Evolutionary conservation across 2,797 vertebrate species (phyloP).

Genomic region (Pipistrellus pygmaeus): DNA sequence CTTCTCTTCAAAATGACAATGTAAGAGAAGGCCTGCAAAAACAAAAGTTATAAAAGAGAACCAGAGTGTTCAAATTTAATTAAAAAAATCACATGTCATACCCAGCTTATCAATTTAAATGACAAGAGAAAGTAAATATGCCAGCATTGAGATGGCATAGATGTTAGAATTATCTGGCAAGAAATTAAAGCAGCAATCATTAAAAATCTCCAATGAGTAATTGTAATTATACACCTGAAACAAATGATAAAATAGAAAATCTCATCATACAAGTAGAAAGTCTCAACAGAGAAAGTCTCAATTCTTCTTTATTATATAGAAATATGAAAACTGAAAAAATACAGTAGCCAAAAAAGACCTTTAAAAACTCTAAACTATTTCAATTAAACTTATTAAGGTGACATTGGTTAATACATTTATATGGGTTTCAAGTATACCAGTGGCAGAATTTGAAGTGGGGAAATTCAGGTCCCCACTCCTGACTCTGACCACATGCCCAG

Average conservation of each 20-base stretch:
- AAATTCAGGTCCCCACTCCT: neutral
- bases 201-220: conserved; percentile 46
- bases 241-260: conserved; percentile 26
- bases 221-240: conserved; percentile 33
- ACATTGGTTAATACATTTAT: neutral
- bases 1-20: neutral
- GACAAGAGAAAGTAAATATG: conserved; percentile 19
- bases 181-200: conserved; percentile 32
- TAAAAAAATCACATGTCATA: neutral
- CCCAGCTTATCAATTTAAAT: conserved; percentile 29
- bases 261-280: conserved; percentile 11
- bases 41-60: conserved; percentile 53
- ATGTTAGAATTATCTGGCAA: conserved; percentile 42
- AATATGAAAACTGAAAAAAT: conserved; percentile 42
- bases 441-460: conserved; percentile 21
- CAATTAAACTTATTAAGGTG: neutral
- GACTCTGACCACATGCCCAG: neutral
- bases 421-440: neutral
- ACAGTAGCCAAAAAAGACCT: neutral
- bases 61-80: conserved; percentile 44
- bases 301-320: neutral
- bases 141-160: conserved; percentile 5
- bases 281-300: neutral
- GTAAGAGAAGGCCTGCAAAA: conserved; percentile 34
- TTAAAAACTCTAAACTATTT: neutral